Percentiles rank a stretch among this genome's conserved stretches.
Evolutionary conservation across 2,113 vertebrate genomes (phyloP).

Genomic region (Accipiter cooperii): DNA sequence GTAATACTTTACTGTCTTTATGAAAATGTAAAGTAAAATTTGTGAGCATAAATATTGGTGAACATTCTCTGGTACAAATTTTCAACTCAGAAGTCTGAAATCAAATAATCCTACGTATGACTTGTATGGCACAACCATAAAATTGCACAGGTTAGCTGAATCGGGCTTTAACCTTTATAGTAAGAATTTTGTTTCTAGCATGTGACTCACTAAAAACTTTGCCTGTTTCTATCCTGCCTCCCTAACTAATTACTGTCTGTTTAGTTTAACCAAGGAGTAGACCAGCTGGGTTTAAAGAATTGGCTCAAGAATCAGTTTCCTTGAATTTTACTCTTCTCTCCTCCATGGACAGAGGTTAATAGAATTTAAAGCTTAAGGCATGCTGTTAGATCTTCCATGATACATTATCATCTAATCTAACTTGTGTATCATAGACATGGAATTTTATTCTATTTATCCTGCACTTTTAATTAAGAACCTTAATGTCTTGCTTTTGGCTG

Average conservation of each 20-base stretch:
- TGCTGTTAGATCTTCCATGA: not conserved
- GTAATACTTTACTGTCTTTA: not conserved
- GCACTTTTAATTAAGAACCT: not conserved
- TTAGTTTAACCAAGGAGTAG: not conserved
- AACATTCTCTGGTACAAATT: not conserved
- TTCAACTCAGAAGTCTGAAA: not conserved
- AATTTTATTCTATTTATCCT: not conserved
- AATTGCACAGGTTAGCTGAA: not conserved
- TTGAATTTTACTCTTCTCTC: not conserved
- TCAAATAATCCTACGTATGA: not conserved
- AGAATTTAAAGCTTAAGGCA: not conserved
- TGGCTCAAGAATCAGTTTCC: not conserved
- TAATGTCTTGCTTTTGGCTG: not conserved
- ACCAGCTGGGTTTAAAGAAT: not conserved
- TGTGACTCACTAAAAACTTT: not conserved
- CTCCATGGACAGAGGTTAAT: not conserved
- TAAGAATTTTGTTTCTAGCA: not conserved
- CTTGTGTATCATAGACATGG: not conserved
- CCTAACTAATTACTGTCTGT: not conserved
- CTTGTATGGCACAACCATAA: not conserved
- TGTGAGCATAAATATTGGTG: not conserved
- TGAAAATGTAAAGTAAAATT: not conserved
- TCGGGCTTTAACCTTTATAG: not conserved
- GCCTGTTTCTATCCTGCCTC: not conserved
- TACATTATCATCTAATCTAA: not conserved